Conservation (phyloP, 2,888 invertebrate species). For the Dendrolimus pini region DNA sequence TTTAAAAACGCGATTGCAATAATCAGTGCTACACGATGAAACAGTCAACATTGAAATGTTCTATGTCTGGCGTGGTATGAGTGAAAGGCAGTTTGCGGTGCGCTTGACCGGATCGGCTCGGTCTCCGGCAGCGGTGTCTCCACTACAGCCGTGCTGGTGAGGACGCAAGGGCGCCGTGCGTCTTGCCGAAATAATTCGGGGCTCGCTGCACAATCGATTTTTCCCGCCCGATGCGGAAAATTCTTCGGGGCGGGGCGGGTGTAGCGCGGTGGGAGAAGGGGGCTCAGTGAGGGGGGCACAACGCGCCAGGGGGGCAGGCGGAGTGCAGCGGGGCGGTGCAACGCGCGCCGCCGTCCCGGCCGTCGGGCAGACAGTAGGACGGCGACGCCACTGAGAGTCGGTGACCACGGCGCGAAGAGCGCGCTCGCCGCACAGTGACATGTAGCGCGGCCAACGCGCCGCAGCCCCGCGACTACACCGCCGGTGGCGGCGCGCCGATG, state of each 20-base stretch:
- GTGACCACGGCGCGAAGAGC: conserved; percentile 72
- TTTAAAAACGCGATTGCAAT: no score
- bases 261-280: conserved; percentile 47
- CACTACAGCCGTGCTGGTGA: conserved; percentile 26
- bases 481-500: conserved; percentile 69
- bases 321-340: conserved; percentile 75
- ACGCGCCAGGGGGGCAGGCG: conserved; percentile 61
- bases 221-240: conserved; percentile 77
- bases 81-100: conserved; percentile 37
- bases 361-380: conserved; percentile 73
- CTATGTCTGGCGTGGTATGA: conserved; percentile 10
- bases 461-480: conserved; percentile 61
- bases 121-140: conserved; percentile 23
- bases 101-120: conserved; percentile 50
- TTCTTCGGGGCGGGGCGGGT: conserved; percentile 73
- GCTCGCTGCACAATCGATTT: conserved; percentile 77
- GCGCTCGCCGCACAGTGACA: conserved; percentile 73
- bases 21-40: no score
- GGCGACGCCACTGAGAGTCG: conserved; percentile 74
- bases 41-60: no score
- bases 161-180: conserved; percentile 74
- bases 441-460: conserved; percentile 70
- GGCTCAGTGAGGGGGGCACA: conserved; percentile 42
- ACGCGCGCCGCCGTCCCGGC: conserved; percentile 69
- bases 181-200: conserved; percentile 76